Conservation (phyloP, 2,888 invertebrate species). For the Pteria penguin region DNA sequence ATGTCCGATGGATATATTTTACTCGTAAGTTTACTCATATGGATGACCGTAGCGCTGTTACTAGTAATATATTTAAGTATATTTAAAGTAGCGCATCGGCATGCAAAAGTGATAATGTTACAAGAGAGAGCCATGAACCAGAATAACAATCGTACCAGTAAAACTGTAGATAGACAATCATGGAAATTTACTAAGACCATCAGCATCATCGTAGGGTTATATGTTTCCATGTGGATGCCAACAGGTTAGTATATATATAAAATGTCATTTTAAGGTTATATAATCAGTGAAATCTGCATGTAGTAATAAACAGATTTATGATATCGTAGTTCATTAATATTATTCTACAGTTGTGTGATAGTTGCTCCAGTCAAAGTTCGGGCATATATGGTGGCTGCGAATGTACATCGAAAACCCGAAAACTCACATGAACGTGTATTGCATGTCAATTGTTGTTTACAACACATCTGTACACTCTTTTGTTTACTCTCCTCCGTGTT, state of each 20-base stretch:
- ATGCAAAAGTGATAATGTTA: constrained; percentile 50
- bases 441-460: too few relatives aligned
- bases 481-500: too few relatives aligned
- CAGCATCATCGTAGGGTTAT: constrained; percentile 56
- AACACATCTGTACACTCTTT: too few relatives aligned
- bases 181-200: constrained; percentile 64
- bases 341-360: too few relatives aligned
- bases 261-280: too few relatives aligned
- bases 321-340: too few relatives aligned
- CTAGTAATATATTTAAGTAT: constrained; percentile 53
- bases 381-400: too few relatives aligned
- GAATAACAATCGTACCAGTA: neutral
- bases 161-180: constrained; percentile 43
- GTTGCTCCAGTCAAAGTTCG: too few relatives aligned
- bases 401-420: too few relatives aligned
- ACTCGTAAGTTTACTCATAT: constrained; percentile 50
- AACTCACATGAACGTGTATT: too few relatives aligned
- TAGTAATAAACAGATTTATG: too few relatives aligned
- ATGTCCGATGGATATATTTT: constrained; percentile 46
- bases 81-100: constrained; percentile 51
- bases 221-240: constrained; percentile 62
- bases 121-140: constrained; percentile 36
- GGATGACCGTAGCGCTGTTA: constrained; percentile 55
- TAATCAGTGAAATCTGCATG: too few relatives aligned
- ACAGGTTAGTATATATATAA: constrained; percentile 53